Evolutionary conservation across 2,888 invertebrate genomes (phyloP), one percentile per base, ranked within the genome.

Genomic region (Beris morrisii): DNA sequence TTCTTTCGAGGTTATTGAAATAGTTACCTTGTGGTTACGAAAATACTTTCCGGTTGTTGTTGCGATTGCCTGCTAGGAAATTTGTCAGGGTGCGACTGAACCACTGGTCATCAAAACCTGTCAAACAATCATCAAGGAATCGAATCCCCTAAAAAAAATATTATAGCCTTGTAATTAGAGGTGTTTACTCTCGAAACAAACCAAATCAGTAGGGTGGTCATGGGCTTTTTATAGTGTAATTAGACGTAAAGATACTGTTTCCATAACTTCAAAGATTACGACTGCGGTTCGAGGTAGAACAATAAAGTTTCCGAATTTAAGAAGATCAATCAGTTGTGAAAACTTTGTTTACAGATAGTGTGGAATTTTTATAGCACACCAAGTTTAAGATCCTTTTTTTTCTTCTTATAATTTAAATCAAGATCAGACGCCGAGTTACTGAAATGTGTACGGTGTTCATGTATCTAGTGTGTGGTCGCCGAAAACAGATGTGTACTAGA

Each of bases 41-140:
- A 38, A 38, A 38, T 38, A 38, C 38, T 38, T 38, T 38, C 9
- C 9, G 38, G 38, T 38, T 38, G 38, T 38, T 38, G 9, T 38
- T 38, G 38, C 38, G 9, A 22, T 22, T 22, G 22, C 22, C 22
- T 22, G 12, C 12, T 28, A 50, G 52, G 52, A 61, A 50, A 52
- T 61, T 61, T 50, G 15, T 61, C n/a, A 61, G 52, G 61, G 61
- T 61, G 61, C 43, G 61, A 11, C 61, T 13, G 50, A 59, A n/a
- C 31, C 5, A 44, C 50, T 15, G 28, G 43, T 50, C 61, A 52
- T 32, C n/a, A 28, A 6, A 52, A 38, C 28, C 7, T 12, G 30
- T 32, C 22, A 46, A 46, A 61, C 61, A 61, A 38, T 61, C 31
- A 50, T 61, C 61, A 61, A 59, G 50, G 28, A 43, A 50, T 61